Conservation (phyloP, 2,888 invertebrate genomes). For the Cataglyphis livida region DNA sequence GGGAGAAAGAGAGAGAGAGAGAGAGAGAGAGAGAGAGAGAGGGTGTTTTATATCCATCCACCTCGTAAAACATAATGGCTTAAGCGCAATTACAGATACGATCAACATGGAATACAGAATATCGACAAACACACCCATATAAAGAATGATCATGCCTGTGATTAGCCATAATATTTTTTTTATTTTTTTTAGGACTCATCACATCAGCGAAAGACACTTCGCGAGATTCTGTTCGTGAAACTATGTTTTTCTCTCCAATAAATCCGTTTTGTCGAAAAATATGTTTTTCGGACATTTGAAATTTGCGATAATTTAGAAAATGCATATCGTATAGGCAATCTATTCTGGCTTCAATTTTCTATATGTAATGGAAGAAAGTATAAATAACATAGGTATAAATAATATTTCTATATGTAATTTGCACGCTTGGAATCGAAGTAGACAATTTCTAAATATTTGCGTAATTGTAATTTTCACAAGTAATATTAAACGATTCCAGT, state of each 20-base stretch:
- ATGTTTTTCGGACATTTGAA: neutral
- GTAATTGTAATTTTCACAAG: neutral
- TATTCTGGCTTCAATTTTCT: neutral
- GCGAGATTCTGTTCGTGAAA: neutral
- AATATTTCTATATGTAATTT: too few species aligned
- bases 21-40: neutral
- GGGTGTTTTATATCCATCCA: conserved; percentile 65
- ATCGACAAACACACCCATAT: conserved; percentile 33
- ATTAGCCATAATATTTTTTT: neutral
- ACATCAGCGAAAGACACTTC: neutral
- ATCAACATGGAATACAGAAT: conserved; percentile 54
- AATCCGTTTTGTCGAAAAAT: neutral
- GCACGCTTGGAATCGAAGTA: neutral
- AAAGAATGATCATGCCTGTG: conserved; percentile 46
- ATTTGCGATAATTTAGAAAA: neutral
- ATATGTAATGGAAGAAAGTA: neutral
- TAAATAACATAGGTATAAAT: neutral
- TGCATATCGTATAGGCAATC: neutral
- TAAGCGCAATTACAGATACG: conserved; percentile 66
- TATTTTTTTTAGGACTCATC: neutral
- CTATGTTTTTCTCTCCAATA: neutral
- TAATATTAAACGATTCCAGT: neutral
- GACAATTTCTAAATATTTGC: neutral
- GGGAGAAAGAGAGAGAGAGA: neutral
- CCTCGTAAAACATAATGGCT: conserved; percentile 72